Evolutionary conservation across 2,888 invertebrate genomes (phyloP), one percentile per base, ranked within the genome.

Genomic region (Diaprepes abbreviatus): DNA sequence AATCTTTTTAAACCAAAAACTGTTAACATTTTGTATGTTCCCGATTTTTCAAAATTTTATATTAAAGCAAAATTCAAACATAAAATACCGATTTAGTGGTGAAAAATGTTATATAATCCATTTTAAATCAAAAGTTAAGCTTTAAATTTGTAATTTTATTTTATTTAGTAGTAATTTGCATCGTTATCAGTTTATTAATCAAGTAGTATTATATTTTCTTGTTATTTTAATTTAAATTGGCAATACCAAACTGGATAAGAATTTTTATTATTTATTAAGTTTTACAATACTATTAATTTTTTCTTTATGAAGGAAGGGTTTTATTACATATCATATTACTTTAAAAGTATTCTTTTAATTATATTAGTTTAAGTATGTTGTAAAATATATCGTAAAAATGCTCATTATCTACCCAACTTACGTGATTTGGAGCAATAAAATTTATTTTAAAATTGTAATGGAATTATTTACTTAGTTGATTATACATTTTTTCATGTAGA

Each of bases 281-380:
- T 50, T 50, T 50, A 28, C 16, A 28, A 50, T 28, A 28, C 28
- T 50, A n/a, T 1, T 50, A 14, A 50, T 28, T 9, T 43, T 9
- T 17, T 14, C 24, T 50, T n/a, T 12, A 1, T 28, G 28, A 45
- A 31, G 28, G 12, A 28, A 28, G 16, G 6, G 16, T 50, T 28
- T 50, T 50, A 28, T 50, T 50, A 50, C 48, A 50, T 50, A 50
- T 50, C 48, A 28, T 16, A 16, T 14, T 50, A 28, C 48, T 50
- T 50, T 50, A 28, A 31, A 50, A 28, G 9, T 4, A 28, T 50
- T 28, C 24, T 16, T 14, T 50, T 50, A 50, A 14, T 50, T 50
- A 43, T 43, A n/a, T 43, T 21, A 21, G 19, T 43, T 50, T 50
- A 50, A 6, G 48, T 14, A 12, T 1, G 24, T 48, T 24, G 6